Evolutionary conservation across 2,797 vertebrate genomes (phyloP).

Genomic region (Percopsis omiscomaycus): DNA sequence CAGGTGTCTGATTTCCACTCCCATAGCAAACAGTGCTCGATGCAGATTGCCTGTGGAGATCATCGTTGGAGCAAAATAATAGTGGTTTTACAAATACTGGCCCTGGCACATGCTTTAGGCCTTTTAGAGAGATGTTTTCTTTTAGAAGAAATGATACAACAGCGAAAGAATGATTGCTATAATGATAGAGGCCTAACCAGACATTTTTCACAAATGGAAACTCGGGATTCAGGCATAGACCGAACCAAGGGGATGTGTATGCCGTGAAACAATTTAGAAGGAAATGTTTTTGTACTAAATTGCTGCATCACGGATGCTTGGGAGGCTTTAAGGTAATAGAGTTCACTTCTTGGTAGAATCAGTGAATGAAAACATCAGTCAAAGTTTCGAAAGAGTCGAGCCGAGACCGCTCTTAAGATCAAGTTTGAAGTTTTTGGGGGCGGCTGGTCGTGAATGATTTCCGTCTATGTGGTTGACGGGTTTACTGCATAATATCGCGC

Average conservation of each 20-base stretch:
- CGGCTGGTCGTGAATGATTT: constrained; percentile 26
- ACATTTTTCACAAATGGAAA: constrained; percentile 76
- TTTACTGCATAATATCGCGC: constrained; percentile 39
- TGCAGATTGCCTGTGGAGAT: constrained; percentile 79
- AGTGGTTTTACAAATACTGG: constrained; percentile 62
- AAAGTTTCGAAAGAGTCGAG: constrained; percentile 42
- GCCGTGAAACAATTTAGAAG: constrained; percentile 61
- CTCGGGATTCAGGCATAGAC: constrained; percentile 59
- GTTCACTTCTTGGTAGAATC: constrained; percentile 52
- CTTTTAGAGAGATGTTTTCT: constrained; percentile 59
- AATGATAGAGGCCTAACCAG: constrained; percentile 77
- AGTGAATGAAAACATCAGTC: constrained; percentile 22
- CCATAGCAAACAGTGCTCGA: constrained; percentile 65
- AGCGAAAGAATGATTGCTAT: constrained; percentile 66
- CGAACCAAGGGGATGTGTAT: constrained; percentile 43
- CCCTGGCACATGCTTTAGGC: constrained; percentile 36
- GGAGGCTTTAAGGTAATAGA: constrained; percentile 60
- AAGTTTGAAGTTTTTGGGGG: constrained; percentile 36
- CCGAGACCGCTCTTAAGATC: constrained; percentile 20
- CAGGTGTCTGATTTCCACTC: constrained; percentile 78
- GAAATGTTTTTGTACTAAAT: constrained; percentile 63
- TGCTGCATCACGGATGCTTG: constrained; percentile 51
- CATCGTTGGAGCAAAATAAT: constrained; percentile 72
- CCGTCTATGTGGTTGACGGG: constrained; percentile 36
- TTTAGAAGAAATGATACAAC: constrained; percentile 71